Evolutionary conservation across 1,140 invertebrate species (phyloP), one percentile per base, ranked within the genome.

Genomic region (Solen grandis): DNA sequence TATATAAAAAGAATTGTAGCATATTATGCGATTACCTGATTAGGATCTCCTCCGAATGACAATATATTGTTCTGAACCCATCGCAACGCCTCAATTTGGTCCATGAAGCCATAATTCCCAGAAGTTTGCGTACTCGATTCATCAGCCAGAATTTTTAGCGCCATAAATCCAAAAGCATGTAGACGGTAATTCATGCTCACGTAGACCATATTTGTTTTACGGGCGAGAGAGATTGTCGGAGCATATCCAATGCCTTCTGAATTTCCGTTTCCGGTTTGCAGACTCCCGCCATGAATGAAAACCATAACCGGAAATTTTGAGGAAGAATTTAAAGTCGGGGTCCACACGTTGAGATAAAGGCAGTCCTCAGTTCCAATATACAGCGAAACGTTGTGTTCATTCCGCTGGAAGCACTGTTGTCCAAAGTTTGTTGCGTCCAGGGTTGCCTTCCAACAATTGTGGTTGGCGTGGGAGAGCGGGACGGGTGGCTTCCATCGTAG

Each of bases 261-360:
- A 50, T 84, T 83, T 54, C 73, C 79, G 36, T 82, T 77, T 35
- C 98, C 92, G 92, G n/a, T n/a, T n/a, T n/a, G n/a, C n/a, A 98
- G 98, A 10, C 97, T 96, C 65, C 97, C 97, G 54, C 97, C 97
- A 91, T 97, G 99, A 78, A 99, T 95, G 68, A 94, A 97, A 1
- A 96, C 94, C 94, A 97, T 95, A 0, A 96, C 95, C 0, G 95
- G 94, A 1, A 88, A 85, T 10, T 72, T 68, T 16, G 76, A 73
- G 36, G 36, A 77, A 1, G 68, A 41, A 57, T 84, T 81, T 8
- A 85, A 33, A 29, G 84, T 75, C 10, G 87, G 89, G 14, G 89
- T 86, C 84, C 86, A 89, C 0, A 90, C 79, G 54, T 90, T 89
- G 3, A 90, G 52, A 50, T 78, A 89, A 1, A 90, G 68, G 66